Conservation (phyloP, 2,113 vertebrate species). For the Orycteropus afer region DNA sequence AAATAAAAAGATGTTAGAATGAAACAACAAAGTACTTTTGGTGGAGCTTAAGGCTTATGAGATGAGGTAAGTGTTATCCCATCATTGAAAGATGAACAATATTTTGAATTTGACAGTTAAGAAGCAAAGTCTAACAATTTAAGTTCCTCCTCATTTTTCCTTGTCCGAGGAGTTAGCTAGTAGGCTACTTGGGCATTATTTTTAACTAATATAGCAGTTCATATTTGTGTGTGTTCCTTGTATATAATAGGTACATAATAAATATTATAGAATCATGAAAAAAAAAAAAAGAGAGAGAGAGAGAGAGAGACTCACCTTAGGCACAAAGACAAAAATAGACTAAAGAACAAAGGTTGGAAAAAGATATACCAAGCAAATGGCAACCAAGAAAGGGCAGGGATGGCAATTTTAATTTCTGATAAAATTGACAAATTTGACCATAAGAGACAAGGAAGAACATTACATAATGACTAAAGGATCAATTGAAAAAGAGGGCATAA, state of each 20-base stretch:
- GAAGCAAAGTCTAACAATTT: neutral
- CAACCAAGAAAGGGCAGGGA: no score
- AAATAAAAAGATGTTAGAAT: neutral
- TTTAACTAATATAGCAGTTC: neutral
- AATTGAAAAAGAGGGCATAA: no score
- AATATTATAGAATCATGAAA: neutral
- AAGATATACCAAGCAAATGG: no score
- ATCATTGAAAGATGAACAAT: neutral
- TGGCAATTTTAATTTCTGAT: no score
- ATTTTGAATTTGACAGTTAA: neutral
- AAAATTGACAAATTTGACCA: no score
- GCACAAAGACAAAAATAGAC: no score
- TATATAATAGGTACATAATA: neutral
- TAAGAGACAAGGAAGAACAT: no score
- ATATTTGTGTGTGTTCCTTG: slow-evolving; percentile 3
- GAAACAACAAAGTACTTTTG: neutral
- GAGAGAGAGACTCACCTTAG: no score
- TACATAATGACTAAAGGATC: no score
- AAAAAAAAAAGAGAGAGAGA: no score
- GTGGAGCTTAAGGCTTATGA: neutral
- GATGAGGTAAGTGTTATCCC: neutral
- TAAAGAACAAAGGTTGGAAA: no score
- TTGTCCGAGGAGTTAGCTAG: neutral
- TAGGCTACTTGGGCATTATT: neutral
- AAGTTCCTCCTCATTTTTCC: no score